A percentile compares a stretch with the other conserved stretches of the same genome.
Evolutionary conservation across 2,888 invertebrate species (phyloP).

Genomic region (Oegoconia quadripuncta): DNA sequence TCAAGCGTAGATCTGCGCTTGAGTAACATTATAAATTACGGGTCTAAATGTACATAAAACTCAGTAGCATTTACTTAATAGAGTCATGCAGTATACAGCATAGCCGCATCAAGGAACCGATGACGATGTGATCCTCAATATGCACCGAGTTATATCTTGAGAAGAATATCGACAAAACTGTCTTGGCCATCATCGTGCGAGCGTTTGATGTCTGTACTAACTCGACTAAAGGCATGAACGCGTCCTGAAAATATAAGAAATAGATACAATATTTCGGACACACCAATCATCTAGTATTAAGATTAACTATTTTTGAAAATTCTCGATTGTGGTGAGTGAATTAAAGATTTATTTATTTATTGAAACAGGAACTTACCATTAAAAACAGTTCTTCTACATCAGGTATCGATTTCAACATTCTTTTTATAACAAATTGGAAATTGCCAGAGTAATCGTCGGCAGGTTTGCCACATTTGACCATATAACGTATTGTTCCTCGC

Average conservation of each 20-base stretch:
- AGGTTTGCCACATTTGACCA: conserved; percentile 84
- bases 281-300: background rate
- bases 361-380: conserved; percentile 78
- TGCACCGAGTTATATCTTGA: conserved; percentile 60
- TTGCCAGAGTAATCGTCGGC: conserved; percentile 90
- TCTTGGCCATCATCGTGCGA: conserved; percentile 91
- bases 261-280: background rate
- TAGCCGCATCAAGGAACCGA: conserved; percentile 92
- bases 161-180: conserved; percentile 84
- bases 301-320: background rate
- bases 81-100: conserved; percentile 95
- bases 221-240: conserved; percentile 94
- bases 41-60: too few relatives aligned
- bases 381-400: conserved; percentile 90
- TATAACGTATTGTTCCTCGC: conserved; percentile 91
- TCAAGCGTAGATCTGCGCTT: too few relatives aligned
- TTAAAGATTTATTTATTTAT: background rate
- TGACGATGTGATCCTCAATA: conserved; percentile 91
- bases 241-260: conserved; percentile 80
- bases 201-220: conserved; percentile 91
- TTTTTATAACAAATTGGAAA: conserved; percentile 86
- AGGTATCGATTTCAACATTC: conserved; percentile 85
- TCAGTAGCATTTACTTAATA: conserved; percentile 94
- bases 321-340: background rate
- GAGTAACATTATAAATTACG: too few relatives aligned